Percentiles rank a stretch among this genome's conserved stretches.
Evolutionary conservation across 2,113 vertebrate species (phyloP).

Genomic region (Strix aluco): DNA sequence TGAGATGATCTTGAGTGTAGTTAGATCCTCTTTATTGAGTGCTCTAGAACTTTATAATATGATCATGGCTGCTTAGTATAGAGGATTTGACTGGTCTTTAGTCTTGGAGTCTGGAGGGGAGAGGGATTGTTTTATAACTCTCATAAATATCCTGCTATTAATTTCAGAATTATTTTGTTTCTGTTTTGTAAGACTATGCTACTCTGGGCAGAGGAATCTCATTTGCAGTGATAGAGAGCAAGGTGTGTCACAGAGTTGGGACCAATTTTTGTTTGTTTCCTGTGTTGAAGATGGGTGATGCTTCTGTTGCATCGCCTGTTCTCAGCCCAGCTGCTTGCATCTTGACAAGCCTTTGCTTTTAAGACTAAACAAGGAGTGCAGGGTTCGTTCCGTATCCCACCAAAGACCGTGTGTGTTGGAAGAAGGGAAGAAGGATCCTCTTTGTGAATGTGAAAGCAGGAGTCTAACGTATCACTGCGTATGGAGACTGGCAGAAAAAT

Average conservation of each 20-base stretch:
- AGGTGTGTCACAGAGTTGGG: background rate
- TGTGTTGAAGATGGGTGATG: background rate
- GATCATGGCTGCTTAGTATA: background rate
- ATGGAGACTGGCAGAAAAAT: background rate
- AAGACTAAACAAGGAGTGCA: background rate
- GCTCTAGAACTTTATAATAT: background rate
- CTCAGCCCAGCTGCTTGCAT: background rate
- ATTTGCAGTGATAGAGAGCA: background rate
- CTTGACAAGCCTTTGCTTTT: background rate
- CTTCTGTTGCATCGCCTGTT: background rate
- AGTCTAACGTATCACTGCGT: background rate
- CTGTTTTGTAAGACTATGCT: background rate
- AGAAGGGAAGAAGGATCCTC: background rate
- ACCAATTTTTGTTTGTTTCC: background rate
- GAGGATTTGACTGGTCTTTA: background rate
- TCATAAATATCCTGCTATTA: background rate
- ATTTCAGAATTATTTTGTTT: background rate
- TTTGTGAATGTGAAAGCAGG: background rate
- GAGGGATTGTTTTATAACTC: background rate
- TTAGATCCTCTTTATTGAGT: background rate
- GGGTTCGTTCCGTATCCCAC: background rate
- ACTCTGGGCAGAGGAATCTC: background rate
- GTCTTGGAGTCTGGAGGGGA: background rate
- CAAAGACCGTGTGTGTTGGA: background rate
- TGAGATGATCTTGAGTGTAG: background rate